Percentiles rank a stretch among this genome's conserved stretches.
Conservation (phyloP, 1,140 invertebrate species). For the Eufriesea mexicana region DNA sequence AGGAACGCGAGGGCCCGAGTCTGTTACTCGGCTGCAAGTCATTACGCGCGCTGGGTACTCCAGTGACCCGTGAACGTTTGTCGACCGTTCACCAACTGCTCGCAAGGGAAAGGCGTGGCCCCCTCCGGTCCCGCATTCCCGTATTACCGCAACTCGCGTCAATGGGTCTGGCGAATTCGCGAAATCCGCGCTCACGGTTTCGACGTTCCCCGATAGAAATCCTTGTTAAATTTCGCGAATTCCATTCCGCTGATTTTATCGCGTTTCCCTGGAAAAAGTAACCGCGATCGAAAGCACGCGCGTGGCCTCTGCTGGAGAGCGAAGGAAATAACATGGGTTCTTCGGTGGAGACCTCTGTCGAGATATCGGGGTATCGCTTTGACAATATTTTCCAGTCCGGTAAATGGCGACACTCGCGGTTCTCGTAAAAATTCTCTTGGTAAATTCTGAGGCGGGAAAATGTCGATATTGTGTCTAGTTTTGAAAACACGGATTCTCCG, state of each 20-base stretch:
- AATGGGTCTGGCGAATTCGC: slow-evolving; percentile 56
- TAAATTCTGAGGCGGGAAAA: no score
- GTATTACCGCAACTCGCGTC: slow-evolving; percentile 51
- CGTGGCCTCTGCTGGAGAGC: no score
- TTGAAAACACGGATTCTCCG: no score
- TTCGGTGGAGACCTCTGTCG: no score
- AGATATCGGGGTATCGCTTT: no score
- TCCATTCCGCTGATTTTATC: neutral
- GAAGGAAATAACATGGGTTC: no score
- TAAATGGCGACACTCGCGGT: no score
- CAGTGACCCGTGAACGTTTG: slow-evolving; percentile 78
- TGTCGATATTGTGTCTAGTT: no score
- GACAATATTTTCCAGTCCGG: no score
- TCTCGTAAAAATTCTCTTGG: no score
- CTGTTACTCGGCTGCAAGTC: slow-evolving; percentile 66
- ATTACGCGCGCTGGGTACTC: slow-evolving; percentile 64
- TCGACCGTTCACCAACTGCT: slow-evolving; percentile 73
- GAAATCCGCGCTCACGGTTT: slow-evolving; percentile 48
- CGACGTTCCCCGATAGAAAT: neutral
- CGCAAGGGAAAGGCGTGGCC: slow-evolving; percentile 79
- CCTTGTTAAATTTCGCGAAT: neutral
- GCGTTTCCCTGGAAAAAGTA: no score
- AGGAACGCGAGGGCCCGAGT: slow-evolving; percentile 57
- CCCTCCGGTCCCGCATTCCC: slow-evolving; percentile 72
- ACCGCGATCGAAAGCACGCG: no score